Evolutionary conservation across 2,888 invertebrate species (phyloP).

Genomic region (Nasonovia ribisnigri): DNA sequence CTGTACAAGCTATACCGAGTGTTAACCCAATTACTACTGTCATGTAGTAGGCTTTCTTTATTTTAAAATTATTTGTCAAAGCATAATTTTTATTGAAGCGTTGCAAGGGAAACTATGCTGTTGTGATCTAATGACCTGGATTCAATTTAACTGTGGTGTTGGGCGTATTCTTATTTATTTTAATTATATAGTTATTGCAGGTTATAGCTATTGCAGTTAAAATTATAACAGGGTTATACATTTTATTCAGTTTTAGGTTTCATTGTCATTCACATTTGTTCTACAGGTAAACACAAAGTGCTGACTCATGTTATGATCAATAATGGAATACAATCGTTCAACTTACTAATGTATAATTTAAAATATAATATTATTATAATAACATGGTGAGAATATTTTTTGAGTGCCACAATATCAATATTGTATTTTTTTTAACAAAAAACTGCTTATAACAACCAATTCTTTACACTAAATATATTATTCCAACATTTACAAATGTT

Average conservation of each 20-base stretch:
- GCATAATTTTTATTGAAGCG: not conserved
- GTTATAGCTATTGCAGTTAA: too few relatives aligned
- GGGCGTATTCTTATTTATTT: not conserved
- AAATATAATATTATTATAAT: constrained; percentile 23
- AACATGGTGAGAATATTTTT: constrained; percentile 41
- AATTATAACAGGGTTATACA: not conserved
- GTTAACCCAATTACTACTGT: not conserved
- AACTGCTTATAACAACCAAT: not conserved
- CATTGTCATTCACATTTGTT: constrained; percentile 14
- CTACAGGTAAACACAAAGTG: constrained; percentile 8
- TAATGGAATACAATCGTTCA: constrained; percentile 16
- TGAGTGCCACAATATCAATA: not conserved
- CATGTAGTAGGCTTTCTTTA: not conserved
- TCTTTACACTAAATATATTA: not conserved
- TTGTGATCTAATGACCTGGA: not conserved
- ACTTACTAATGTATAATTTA: constrained; percentile 40
- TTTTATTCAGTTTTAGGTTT: not conserved
- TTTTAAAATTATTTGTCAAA: not conserved
- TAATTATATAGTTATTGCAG: too few relatives aligned
- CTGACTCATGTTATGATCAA: constrained; percentile 1
- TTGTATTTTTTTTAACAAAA: not conserved
- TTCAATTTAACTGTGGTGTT: not conserved
- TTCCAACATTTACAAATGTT: not conserved
- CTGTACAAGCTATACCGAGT: not conserved
- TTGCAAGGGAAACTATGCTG: not conserved